Evolutionary conservation across 1,140 invertebrate genomes (phyloP).

Genomic region (Steinernema khuongi): DNA sequence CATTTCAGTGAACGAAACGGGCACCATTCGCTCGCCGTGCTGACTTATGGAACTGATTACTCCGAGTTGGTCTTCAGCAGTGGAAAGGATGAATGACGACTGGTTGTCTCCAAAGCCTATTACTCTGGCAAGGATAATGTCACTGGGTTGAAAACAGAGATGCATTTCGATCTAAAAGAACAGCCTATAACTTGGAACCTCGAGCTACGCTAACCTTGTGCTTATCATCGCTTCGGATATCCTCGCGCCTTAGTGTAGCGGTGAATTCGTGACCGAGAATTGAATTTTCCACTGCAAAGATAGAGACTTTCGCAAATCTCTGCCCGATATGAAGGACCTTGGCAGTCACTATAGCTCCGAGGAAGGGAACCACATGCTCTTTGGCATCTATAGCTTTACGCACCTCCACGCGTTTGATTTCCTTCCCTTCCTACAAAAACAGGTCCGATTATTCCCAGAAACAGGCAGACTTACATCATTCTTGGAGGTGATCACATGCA

Average conservation of each 20-base stretch:
- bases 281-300: slow-evolving; percentile 34
- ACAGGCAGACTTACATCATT: neutral
- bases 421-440: slow-evolving; percentile 27
- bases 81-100: slow-evolving; percentile 32
- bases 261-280: slow-evolving; percentile 24
- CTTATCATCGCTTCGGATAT: slow-evolving; percentile 24
- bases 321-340: slow-evolving; percentile 24
- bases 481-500: slow-evolving; percentile 19
- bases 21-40: slow-evolving; percentile 28
- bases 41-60: slow-evolving; percentile 29
- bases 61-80: slow-evolving; percentile 35
- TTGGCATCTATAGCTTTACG: slow-evolving; percentile 21
- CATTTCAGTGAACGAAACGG: slow-evolving; percentile 20
- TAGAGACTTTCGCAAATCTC: slow-evolving; percentile 34
- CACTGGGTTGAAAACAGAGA: slow-evolving; percentile 28
- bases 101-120: slow-evolving; percentile 37
- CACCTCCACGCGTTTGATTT: slow-evolving; percentile 28
- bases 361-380: slow-evolving; percentile 32
- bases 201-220: slow-evolving; percentile 24
- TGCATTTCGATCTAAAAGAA: slow-evolving; percentile 25
- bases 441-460: slow-evolving; percentile 11
- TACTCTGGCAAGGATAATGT: slow-evolving; percentile 35
- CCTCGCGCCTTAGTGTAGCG: slow-evolving; percentile 27
- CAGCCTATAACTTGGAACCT: neutral
- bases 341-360: slow-evolving; percentile 34